Evolutionary conservation across 1,140 invertebrate species (phyloP).

Genomic region (Philopotamus ludificatus): DNA sequence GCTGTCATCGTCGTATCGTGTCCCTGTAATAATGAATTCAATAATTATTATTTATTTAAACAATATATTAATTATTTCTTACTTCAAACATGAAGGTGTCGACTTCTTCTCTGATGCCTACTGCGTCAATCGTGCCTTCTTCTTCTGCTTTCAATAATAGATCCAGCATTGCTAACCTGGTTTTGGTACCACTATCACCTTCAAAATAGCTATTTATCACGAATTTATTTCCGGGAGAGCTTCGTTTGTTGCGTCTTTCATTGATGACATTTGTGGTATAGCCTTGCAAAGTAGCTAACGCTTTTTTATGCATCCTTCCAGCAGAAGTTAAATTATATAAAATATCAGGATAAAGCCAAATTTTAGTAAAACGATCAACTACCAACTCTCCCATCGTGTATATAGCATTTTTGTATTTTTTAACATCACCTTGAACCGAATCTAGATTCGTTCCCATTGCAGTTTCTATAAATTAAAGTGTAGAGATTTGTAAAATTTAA

Average conservation of each 20-base stretch:
- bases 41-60: not conserved
- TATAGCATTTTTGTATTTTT: constrained; percentile 60
- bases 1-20: constrained; percentile 80
- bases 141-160: constrained; percentile 65
- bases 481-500: too few relatives aligned
- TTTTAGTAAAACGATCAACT: constrained; percentile 57
- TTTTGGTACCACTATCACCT: constrained; percentile 47
- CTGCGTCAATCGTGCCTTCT: constrained; percentile 56
- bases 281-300: constrained; percentile 59
- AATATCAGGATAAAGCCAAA: constrained; percentile 59
- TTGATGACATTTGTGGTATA: constrained; percentile 58
- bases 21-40: constrained; percentile 55
- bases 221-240: not conserved
- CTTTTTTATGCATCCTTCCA: constrained; percentile 53
- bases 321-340: constrained; percentile 55
- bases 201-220: constrained; percentile 9
- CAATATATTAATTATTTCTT: not conserved
- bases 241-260: constrained; percentile 17
- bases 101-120: constrained; percentile 35
- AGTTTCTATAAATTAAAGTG: constrained; percentile 13
- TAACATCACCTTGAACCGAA: not conserved
- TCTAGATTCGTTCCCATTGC: constrained; percentile 21
- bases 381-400: constrained; percentile 50
- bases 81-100: constrained; percentile 28
- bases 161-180: constrained; percentile 77